A percentile compares a stretch with the other conserved stretches of the same genome.
These are phyloP conservation scores for Clinocottus analis DNA, from an alignment of 2,113 vertebrate species.

Conservation along the genomic window DNA sequence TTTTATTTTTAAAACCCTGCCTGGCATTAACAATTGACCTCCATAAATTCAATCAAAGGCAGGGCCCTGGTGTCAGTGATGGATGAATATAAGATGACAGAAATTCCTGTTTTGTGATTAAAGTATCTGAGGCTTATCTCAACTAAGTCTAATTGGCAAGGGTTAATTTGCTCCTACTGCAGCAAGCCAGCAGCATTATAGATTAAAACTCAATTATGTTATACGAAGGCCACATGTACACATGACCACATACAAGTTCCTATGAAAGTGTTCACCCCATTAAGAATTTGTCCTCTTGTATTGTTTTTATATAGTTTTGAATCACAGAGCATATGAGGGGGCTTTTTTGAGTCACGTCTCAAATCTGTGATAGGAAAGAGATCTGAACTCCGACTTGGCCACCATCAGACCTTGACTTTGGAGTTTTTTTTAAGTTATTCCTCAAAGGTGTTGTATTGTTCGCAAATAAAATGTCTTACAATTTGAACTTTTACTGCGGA, in stretches of 20 bases:
- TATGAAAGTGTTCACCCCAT: not conserved
- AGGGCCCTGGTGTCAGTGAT: constrained; percentile 34
- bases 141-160: constrained; percentile 51
- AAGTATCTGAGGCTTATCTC: constrained; percentile 47
- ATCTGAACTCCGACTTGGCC: not conserved
- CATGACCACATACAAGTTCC: not conserved
- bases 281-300: not conserved
- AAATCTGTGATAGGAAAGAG: not conserved
- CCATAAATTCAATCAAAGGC: constrained; percentile 55
- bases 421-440: not conserved
- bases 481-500: not conserved
- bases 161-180: constrained; percentile 44
- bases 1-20: constrained; percentile 55
- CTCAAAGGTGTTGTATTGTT: not conserved
- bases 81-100: constrained; percentile 58
- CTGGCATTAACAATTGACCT: constrained; percentile 57
- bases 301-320: not conserved
- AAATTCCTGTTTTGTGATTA: constrained; percentile 51
- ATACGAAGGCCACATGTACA: constrained; percentile 5
- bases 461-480: not conserved
- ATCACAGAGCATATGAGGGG: not conserved
- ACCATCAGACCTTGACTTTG: not conserved
- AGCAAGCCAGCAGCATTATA: constrained; percentile 12
- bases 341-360: not conserved
- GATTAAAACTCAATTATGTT: constrained; percentile 36